Evolutionary conservation across 2,888 invertebrate species (phyloP), one percentile per base, ranked within the genome.

Genomic region (Rhorus exstirpatorius): DNA sequence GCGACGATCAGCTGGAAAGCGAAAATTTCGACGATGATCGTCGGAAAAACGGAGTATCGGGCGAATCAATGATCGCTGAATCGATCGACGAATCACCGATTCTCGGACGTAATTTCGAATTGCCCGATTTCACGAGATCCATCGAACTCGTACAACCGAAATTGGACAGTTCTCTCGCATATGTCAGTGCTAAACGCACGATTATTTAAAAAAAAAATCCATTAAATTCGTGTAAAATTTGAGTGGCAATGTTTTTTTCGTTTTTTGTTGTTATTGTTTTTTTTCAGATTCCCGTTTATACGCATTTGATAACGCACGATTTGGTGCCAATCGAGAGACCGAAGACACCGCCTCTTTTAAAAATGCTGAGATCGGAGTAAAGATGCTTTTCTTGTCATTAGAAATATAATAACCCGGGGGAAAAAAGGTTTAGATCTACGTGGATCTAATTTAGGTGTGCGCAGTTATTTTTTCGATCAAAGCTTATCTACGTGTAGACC

Each of bases 251-350:
- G n/a, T n/a, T n/a, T n/a, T n/a, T n/a, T n/a, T n/a, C n/a, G n/a
- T n/a, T n/a, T n/a, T n/a, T n/a, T n/a, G n/a, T n/a, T n/a, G n/a
- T n/a, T n/a, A n/a, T n/a, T n/a, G n/a, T n/a, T n/a, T n/a, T 55
- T 58, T 76, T 92, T 61, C 83, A 96, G 95, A 96, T 96, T 91
- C 96, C 96, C 58, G 94, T 96, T 82, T 96, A 96, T 93, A 91
- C 95, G 60, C 96, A 96, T 93, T 93, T 96, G 79, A 94, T 95
- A 86, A 94, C 95, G 88, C 95, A 95, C 84, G 94, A 94, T 55
- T 94, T 95, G 61, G 91, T 92, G 88, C 94, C 95, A 72, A 93
- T 96, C 86, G 93, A 94, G 65, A 93, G 94, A 44, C 94, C 95
- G 74, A 89, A 93, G 68, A 95, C 95, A 83, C 95, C 96, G 1